Percentiles rank a stretch among this genome's conserved stretches.
Evolutionary conservation across 2,113 vertebrate genomes (phyloP).

Genomic region (Mixornis gularis): DNA sequence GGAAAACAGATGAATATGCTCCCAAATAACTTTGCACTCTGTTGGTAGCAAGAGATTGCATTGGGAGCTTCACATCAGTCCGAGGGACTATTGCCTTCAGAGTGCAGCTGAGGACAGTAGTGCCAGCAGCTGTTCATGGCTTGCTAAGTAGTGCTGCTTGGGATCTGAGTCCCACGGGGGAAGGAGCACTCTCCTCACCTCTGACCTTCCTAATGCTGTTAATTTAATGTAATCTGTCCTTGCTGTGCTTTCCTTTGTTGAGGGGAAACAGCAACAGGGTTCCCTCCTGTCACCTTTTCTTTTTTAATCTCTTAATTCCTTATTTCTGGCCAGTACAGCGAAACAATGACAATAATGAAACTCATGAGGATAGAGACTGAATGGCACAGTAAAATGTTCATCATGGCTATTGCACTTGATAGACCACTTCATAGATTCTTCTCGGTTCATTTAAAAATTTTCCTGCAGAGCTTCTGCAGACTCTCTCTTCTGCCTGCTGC

Average conservation of each 20-base stretch:
- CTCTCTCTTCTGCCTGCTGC: background rate
- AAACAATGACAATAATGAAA: background rate
- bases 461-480: background rate
- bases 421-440: background rate
- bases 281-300: background rate
- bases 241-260: background rate
- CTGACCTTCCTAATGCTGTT: background rate
- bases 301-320: background rate
- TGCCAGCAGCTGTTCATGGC: background rate
- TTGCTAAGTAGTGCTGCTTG: background rate
- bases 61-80: background rate
- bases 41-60: background rate
- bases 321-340: background rate
- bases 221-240: background rate
- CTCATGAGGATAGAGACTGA: background rate
- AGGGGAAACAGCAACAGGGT: background rate
- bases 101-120: background rate
- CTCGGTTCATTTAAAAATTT: background rate
- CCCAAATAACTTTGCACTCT: background rate
- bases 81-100: background rate
- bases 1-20: background rate
- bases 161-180: background rate
- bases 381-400: background rate
- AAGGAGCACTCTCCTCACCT: background rate
- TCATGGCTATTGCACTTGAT: background rate